Evolutionary conservation across 2,888 invertebrate genomes (phyloP).

Genomic region (Diplazon laetatorius): DNA sequence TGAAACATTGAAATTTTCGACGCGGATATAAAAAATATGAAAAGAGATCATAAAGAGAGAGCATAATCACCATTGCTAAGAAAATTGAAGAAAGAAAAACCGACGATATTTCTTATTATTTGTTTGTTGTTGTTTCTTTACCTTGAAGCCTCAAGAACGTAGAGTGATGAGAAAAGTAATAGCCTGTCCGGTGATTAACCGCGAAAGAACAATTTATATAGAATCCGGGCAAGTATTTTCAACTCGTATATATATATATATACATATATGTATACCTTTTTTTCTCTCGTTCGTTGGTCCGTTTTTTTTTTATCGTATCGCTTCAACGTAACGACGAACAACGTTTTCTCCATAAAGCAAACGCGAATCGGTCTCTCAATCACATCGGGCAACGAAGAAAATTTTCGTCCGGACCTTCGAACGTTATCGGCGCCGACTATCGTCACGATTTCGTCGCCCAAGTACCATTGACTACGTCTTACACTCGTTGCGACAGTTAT

Average conservation of each 20-base stretch:
- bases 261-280: conserved; percentile 28
- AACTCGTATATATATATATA: background rate
- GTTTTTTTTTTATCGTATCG: conserved; percentile 4
- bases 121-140: too few species aligned
- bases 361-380: conserved; percentile 35
- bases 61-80: too few species aligned
- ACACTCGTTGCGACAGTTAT: conserved; percentile 31
- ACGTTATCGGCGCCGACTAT: conserved; percentile 1
- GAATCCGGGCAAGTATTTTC: conserved; percentile 31
- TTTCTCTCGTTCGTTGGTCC: background rate
- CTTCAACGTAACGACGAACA: conserved; percentile 12
- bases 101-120: too few species aligned
- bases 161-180: conserved; percentile 4
- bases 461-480: conserved; percentile 9
- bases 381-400: conserved; percentile 10
- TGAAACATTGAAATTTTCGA: background rate
- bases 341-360: conserved; percentile 49
- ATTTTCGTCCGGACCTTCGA: conserved; percentile 7
- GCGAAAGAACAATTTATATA: conserved; percentile 36
- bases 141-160: too few species aligned
- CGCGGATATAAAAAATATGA: background rate
- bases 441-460: background rate
- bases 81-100: too few species aligned
- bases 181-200: conserved; percentile 9
- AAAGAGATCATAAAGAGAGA: too few species aligned